These are phyloP conservation scores for Erinaceus europaeus DNA, from an alignment of 2,113 vertebrate genomes.

Conservation along the genomic window DNA sequence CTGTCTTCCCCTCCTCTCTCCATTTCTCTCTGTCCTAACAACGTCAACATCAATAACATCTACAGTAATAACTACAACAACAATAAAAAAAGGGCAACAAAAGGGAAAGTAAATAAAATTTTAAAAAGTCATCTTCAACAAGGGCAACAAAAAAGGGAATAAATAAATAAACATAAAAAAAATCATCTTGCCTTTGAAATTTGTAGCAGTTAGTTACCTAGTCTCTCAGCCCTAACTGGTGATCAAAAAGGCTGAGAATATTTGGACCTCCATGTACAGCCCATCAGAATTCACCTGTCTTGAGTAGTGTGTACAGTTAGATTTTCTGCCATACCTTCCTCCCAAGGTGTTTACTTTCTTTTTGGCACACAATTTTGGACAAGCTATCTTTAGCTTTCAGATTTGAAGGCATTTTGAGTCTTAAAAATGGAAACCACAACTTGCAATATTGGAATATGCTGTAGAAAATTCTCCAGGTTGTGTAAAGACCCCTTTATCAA, in stretches of 20 bases:
- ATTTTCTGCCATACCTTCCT: not conserved
- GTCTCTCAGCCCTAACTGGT: not conserved
- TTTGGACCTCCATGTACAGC: rapidly evolving
- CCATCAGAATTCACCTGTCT: not conserved
- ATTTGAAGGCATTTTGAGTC: not conserved
- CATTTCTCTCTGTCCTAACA: no score
- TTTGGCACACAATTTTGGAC: not conserved
- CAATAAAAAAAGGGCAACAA: no score
- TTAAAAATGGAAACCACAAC: slow-evolving; percentile 8
- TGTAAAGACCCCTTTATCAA: not conserved
- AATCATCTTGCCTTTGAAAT: not conserved
- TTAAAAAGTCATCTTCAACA: no score
- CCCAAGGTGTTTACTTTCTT: not conserved
- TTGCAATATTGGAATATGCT: not conserved
- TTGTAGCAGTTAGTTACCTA: not conserved
- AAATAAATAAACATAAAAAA: no score
- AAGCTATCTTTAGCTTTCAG: not conserved
- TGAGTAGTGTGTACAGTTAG: not conserved
- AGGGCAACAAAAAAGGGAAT: no score
- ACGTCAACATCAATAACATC: no score
- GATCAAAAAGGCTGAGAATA: not conserved
- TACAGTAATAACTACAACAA: no score
- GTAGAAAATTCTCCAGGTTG: not conserved
- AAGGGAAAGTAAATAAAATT: no score
- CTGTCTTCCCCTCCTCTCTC: no score